phyloP scores from a whole-genome alignment of 2,888 invertebrate species.

The Cancer borealis region DNA sequence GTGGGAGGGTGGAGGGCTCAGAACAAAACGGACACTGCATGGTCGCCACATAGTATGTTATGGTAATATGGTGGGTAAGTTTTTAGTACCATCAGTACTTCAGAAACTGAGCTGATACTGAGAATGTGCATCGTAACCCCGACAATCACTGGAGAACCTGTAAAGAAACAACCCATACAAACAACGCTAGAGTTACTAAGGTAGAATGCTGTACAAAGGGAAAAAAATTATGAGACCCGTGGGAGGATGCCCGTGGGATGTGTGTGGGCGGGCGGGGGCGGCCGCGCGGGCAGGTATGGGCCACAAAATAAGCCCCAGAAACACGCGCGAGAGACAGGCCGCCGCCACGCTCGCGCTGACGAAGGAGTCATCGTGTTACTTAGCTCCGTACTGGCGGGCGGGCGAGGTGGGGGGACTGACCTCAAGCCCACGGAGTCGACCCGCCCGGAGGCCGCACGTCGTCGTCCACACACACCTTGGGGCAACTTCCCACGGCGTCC shows the following conservation, averaged over 20 bases:
- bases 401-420: not conserved
- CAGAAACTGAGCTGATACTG: conserved; percentile 98
- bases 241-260: conserved; percentile 54
- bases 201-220: conserved; percentile 71
- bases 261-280: conserved; percentile 57
- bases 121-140: conserved; percentile 99
- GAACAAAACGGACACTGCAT: conserved; percentile 76
- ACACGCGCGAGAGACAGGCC: conserved; percentile 18
- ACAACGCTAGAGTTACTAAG: conserved; percentile 75
- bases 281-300: conserved; percentile 3
- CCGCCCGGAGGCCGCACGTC: conserved; percentile 28
- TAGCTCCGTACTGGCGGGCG: conserved; percentile 15
- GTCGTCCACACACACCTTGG: conserved; percentile 61
- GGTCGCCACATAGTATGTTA: conserved; percentile 77
- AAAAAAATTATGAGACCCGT: conserved; percentile 57
- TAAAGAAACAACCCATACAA: conserved; percentile 81
- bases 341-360: conserved; percentile 27
- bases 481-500: conserved; percentile 42
- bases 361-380: conserved; percentile 27
- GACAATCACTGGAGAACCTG: conserved; percentile 98
- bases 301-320: not conserved
- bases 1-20: conserved; percentile 64
- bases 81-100: conserved; percentile 94
- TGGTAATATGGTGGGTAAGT: conserved; percentile 74
- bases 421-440: not conserved